Conservation (phyloP, 1,140 invertebrate genomes). For the Cyclina sinensis region DNA sequence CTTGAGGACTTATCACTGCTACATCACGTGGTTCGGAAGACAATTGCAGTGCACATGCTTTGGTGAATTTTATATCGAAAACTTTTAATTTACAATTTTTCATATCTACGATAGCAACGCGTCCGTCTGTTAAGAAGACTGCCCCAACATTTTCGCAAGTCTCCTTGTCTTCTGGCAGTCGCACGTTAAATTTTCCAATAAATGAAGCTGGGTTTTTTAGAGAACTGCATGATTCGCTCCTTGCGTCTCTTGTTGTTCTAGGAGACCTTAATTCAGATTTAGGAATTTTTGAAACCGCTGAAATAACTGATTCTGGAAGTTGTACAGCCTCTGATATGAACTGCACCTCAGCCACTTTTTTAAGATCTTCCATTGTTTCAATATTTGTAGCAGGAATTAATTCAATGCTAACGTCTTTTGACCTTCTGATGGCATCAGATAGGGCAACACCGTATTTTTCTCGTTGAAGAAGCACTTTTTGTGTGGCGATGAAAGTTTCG, state of each 20-base stretch:
- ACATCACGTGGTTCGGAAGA: constrained; percentile 42
- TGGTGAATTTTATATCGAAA: constrained; percentile 56
- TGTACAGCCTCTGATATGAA: constrained; percentile 15
- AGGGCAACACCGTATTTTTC: constrained; percentile 54
- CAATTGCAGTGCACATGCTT: constrained; percentile 19
- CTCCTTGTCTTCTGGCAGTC: constrained; percentile 46
- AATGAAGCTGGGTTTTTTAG: neutral
- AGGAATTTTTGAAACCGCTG: constrained; percentile 53
- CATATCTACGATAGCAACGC: constrained; percentile 56
- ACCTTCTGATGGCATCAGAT: constrained; percentile 42
- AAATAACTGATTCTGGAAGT: constrained; percentile 55
- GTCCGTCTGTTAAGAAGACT: constrained; percentile 40
- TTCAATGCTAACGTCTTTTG: constrained; percentile 41
- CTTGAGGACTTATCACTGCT: constrained; percentile 39
- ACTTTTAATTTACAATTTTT: constrained; percentile 61
- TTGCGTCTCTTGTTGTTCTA: constrained; percentile 27
- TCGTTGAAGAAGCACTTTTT: constrained; percentile 48
- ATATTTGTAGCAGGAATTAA: constrained; percentile 34
- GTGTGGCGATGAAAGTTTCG: constrained; percentile 48
- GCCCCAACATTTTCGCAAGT: constrained; percentile 52
- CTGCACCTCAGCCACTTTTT: constrained; percentile 11
- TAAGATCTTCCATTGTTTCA: constrained; percentile 17
- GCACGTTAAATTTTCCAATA: constrained; percentile 33
- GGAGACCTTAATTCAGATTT: constrained; percentile 53
- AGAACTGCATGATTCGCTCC: constrained; percentile 19